Evolutionary conservation across 2,113 vertebrate species (phyloP).

Genomic region (Delphinapterus leucas): DNA sequence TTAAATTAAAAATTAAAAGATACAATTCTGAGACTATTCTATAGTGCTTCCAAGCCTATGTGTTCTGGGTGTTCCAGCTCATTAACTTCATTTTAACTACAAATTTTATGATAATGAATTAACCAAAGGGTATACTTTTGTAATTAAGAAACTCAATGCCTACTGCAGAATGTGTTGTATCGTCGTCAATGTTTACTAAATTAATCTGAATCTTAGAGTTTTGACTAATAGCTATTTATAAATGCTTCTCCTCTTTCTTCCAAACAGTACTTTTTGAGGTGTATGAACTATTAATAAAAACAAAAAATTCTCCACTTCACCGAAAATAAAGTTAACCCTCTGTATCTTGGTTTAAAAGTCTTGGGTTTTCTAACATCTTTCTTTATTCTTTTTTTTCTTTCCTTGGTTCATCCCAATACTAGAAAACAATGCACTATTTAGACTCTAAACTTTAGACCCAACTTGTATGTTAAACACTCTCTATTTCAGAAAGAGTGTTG

Average conservation of each 20-base stretch:
- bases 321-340: not conserved
- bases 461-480: not conserved
- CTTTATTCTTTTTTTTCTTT: not conserved
- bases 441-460: not conserved
- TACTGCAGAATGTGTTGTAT: not conserved
- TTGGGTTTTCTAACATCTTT: not conserved
- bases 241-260: not conserved
- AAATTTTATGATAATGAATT: constrained; percentile 29
- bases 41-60: not conserved
- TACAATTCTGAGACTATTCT: not conserved
- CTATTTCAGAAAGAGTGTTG: not conserved
- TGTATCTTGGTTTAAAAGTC: not conserved
- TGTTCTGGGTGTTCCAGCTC: not conserved
- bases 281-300: not conserved
- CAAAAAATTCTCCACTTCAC: not conserved
- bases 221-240: not conserved
- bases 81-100: constrained; percentile 22
- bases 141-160: not conserved
- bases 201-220: not conserved
- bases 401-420: not conserved
- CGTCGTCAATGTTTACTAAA: not conserved
- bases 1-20: constrained; percentile 23
- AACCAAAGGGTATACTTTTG: not conserved
- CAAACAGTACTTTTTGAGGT: not conserved
- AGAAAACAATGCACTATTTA: constrained; percentile 11